These are phyloP conservation scores for Xiphophorus hellerii DNA, from an alignment of 2,113 vertebrate species.

Conservation along the genomic window DNA sequence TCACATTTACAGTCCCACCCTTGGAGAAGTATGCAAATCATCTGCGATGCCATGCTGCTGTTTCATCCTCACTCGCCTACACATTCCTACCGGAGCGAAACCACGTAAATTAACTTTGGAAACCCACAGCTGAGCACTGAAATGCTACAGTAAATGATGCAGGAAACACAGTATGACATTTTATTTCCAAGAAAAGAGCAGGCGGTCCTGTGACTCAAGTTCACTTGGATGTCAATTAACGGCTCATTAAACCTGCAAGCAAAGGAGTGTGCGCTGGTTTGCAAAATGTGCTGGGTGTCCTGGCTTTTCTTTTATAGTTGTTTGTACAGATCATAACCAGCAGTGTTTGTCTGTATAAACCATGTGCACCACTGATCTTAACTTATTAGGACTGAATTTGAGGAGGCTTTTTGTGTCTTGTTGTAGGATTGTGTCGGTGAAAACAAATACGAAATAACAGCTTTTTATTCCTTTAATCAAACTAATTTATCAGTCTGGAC, in stretches of 20 bases:
- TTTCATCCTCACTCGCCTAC: constrained; percentile 4
- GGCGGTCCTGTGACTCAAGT: not conserved
- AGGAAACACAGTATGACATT: constrained; percentile 1
- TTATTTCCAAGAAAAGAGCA: constrained; percentile 10
- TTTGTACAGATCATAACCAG: not conserved
- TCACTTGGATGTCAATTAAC: not conserved
- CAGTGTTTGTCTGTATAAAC: not conserved
- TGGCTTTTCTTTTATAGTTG: too few species aligned
- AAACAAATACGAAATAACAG: not conserved
- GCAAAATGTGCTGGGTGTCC: too few species aligned
- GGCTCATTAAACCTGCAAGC: not conserved
- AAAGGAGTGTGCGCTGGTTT: too few species aligned
- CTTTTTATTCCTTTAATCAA: not conserved
- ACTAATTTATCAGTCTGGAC: not conserved
- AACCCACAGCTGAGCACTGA: not conserved
- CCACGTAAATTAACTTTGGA: constrained; percentile 16
- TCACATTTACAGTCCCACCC: not conserved
- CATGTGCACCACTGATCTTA: not conserved
- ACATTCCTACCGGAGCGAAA: constrained; percentile 4
- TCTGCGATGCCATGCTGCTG: not conserved
- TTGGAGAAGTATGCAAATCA: not conserved
- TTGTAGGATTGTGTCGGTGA: not conserved
- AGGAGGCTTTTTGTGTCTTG: not conserved
- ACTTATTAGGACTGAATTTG: not conserved
- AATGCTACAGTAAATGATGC: not conserved